Conservation (phyloP, 2,888 invertebrate genomes). For the Dione vanillae region DNA sequence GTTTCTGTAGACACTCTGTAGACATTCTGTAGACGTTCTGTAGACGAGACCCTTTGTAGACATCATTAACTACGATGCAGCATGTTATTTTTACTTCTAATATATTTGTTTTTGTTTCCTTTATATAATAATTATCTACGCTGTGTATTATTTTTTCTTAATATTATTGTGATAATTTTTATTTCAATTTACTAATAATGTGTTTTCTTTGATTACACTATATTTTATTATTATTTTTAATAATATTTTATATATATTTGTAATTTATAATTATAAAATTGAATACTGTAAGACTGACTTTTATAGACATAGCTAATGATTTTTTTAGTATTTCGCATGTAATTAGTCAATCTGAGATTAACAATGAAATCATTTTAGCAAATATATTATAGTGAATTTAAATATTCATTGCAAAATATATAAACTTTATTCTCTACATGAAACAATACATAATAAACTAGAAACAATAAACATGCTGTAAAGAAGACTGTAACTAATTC, state of each 20-base stretch:
- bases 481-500: neutral
- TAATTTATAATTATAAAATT: neutral
- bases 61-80: slow-evolving; percentile 35
- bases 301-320: neutral
- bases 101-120: slow-evolving; percentile 29
- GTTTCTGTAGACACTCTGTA: slow-evolving; percentile 13
- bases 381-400: neutral
- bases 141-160: slow-evolving; percentile 4
- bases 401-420: neutral
- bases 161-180: slow-evolving; percentile 13
- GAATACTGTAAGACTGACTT: neutral
- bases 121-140: slow-evolving; percentile 18
- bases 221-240: neutral
- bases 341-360: slow-evolving; percentile 4
- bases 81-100: slow-evolving; percentile 40
- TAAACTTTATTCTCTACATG: neutral
- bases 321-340: slow-evolving; percentile 18
- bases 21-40: slow-evolving; percentile 35
- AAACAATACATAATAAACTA: neutral
- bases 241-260: slow-evolving; percentile 1
- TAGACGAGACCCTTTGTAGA: slow-evolving; percentile 22
- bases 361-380: neutral
- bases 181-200: slow-evolving; percentile 24
- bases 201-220: neutral
- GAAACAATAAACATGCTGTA: neutral